Percentiles rank a stretch among this genome's conserved stretches.
Evolutionary conservation across 2,888 invertebrate genomes (phyloP).

Genomic region (Bedellia somnulentella): DNA sequence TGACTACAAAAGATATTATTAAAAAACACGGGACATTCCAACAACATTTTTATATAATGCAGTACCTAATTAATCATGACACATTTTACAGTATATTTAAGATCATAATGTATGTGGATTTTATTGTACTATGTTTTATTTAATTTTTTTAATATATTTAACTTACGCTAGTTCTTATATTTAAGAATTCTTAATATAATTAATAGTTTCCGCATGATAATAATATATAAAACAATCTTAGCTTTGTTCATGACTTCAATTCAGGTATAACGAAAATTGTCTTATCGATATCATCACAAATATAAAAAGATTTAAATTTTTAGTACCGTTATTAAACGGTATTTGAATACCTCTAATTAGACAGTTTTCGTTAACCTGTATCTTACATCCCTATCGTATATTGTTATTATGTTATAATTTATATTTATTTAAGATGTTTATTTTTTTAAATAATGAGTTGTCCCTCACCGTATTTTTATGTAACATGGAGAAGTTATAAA

Average conservation of each 20-base stretch:
- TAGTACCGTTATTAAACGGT: no score
- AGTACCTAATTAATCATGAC: constrained; percentile 5
- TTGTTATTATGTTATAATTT: constrained; percentile 13
- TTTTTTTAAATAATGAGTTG: constrained; percentile 31
- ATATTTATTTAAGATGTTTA: constrained; percentile 56
- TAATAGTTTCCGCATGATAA: no score
- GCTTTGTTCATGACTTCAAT: no score
- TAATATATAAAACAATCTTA: no score
- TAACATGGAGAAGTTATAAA: constrained; percentile 31
- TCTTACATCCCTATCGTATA: constrained; percentile 4
- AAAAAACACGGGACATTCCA: constrained; percentile 4
- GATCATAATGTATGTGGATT: constrained; percentile 17
- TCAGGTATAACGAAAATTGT: no score
- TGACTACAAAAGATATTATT: no score
- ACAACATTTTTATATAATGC: constrained; percentile 1
- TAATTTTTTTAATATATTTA: constrained; percentile 22
- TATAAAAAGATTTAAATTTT: no score
- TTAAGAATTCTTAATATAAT: constrained; percentile 14
- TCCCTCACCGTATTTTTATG: constrained; percentile 32
- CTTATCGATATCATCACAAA: constrained; percentile 7
- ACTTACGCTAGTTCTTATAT: constrained; percentile 35
- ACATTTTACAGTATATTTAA: not conserved
- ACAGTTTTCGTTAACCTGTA: no score
- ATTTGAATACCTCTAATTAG: no score
- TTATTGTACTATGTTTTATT: constrained; percentile 48